Evolutionary conservation across 2,797 vertebrate genomes (phyloP).

Genomic region (Crax fasciolata): DNA sequence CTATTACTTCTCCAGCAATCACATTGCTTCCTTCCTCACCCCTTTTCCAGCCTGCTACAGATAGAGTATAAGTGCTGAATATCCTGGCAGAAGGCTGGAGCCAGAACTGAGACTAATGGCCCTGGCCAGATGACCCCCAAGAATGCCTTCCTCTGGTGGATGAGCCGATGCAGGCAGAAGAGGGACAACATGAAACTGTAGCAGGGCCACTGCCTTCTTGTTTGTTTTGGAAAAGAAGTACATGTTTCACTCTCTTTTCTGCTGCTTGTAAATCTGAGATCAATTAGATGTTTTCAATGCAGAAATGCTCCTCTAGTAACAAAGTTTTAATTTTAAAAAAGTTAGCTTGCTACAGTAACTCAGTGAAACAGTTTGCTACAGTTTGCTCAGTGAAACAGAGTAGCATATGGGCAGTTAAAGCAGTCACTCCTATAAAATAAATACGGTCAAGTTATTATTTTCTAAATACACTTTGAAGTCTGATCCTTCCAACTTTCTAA

Average conservation of each 20-base stretch:
- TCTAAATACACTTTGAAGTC: neutral
- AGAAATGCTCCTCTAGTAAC: neutral
- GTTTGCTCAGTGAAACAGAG: neutral
- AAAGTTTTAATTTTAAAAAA: neutral
- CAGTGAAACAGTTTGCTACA: neutral
- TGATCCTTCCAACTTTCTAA: neutral
- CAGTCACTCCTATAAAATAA: neutral
- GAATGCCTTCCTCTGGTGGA: neutral
- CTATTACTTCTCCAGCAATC: neutral
- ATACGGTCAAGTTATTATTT: neutral
- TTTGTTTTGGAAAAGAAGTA: neutral
- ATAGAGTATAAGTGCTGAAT: neutral
- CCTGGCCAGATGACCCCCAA: neutral
- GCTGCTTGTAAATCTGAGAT: neutral
- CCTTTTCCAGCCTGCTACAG: neutral
- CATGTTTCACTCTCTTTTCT: neutral
- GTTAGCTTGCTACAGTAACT: no score
- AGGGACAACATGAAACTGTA: neutral
- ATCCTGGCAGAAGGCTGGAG: fast-evolving
- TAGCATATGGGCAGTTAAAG: neutral
- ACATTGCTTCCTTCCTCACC: fast-evolving
- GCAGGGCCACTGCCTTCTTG: neutral
- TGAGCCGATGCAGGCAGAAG: neutral
- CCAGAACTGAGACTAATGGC: neutral
- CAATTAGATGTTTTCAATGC: neutral